Conservation (phyloP, 2,797 vertebrate genomes). For the Eidolon dupreanum region DNA sequence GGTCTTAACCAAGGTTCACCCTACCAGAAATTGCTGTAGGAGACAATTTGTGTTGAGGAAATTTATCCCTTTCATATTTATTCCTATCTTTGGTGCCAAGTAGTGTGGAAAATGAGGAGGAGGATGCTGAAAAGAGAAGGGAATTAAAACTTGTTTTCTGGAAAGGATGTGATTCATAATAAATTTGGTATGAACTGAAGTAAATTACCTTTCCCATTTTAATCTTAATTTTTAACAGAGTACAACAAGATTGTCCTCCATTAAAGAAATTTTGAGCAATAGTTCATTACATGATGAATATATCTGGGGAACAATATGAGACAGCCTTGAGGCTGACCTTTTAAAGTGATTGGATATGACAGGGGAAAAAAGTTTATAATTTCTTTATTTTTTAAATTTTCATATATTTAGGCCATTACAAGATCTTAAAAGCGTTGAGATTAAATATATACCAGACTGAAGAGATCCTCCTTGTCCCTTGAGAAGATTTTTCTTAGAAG, state of each 20-base stretch:
- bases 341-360: background rate
- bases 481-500: background rate
- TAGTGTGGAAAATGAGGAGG: background rate
- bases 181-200: background rate
- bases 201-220: background rate
- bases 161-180: background rate
- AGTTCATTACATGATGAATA: background rate
- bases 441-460: background rate
- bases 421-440: background rate
- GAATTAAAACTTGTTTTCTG: conserved; percentile 15
- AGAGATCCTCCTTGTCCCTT: background rate
- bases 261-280: background rate
- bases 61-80: background rate
- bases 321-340: background rate
- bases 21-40: background rate
- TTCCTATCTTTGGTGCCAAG: background rate
- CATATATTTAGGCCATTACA: background rate
- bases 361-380: background rate
- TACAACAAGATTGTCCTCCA: background rate
- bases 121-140: background rate
- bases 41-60: background rate
- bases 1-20: background rate
- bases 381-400: background rate
- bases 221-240: background rate
- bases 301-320: background rate